Base-by-base conservation (phyloP, 2,888 invertebrate genomes). In the Rosalia funebris region DNA sequence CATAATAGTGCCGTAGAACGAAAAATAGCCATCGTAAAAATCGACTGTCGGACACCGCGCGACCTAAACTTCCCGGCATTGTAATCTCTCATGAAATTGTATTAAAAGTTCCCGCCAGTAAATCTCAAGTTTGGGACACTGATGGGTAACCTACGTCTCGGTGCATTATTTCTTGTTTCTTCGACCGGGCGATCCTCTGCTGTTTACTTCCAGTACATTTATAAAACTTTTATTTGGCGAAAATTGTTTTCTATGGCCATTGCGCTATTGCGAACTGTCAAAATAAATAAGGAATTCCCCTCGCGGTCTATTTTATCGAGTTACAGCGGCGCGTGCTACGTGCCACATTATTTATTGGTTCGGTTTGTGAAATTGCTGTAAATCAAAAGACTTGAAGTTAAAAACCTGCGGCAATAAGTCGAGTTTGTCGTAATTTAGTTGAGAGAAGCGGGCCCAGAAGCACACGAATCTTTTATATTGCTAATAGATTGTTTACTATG, bases 81-180 rank as follows among this genome's bases (percentile, higher is more conserved):
- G 67, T 68, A 68, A 71, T 71, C 65, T 68, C 68, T 65, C 60
- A 71, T 68, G 67, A 72, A 74, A 74, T 71, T 71, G 71, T 70
- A 71, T 72, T 71, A 71, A 70, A 72, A 71, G 65, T 72, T 71
- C 68, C 60, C 60, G 47, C 61, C 65, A 71, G 65, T 73, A 71
- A 73, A 73, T 72, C 71, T 71, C 64, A 65, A 71, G 61, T 69
- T 70, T 63, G 58, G 63, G 71, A 68, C 71, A 70, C 70, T 69
- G 69, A 71, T 70, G 66, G 65, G 67, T 64, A 65, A 68, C 71
- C 68, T 70, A 65, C 66, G 65, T 68, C 62, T 46, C 15, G 19
- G 17, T 39, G 57, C 44, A 42, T 57, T 61, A 53, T 53, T 53
- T 46, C 53, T 44, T 39, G 20, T 42, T 32, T 42, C 50, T 14